phyloP scores from a whole-genome alignment of 2,113 vertebrate genomes.

The Agapornis roseicollis region DNA sequence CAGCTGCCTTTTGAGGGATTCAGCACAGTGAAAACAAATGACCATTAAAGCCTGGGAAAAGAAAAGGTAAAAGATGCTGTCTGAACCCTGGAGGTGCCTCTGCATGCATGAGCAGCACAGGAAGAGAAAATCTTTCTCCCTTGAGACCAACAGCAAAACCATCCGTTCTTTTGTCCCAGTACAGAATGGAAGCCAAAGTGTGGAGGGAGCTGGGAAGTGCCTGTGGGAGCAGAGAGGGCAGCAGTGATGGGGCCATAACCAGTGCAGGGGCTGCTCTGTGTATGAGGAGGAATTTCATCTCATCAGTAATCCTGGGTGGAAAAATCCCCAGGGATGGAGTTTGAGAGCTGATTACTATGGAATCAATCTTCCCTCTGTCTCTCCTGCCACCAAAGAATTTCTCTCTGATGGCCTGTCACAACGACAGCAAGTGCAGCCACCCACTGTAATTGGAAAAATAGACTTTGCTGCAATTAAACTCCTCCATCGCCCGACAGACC shows the following conservation, averaged over 20 bases:
- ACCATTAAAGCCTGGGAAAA: not conserved
- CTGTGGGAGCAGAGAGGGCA: not conserved
- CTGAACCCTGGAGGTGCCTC: not conserved
- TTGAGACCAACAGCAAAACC: not conserved
- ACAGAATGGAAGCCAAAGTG: not conserved
- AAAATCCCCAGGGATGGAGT: not conserved
- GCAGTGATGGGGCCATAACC: fast-evolving
- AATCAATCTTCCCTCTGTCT: constrained; percentile 7
- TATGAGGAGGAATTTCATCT: not conserved
- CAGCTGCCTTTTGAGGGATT: not conserved
- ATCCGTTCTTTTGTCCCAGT: not conserved
- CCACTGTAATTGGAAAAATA: constrained; percentile 49
- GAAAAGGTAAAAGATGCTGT: not conserved
- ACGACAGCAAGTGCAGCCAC: constrained; percentile 43
- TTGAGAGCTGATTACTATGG: not conserved
- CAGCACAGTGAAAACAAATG: not conserved
- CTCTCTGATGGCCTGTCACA: constrained; percentile 39
- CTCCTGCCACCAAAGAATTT: not conserved
- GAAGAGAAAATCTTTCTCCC: not conserved
- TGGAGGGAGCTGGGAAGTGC: not conserved
- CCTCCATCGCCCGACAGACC: not conserved
- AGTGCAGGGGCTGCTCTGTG: not conserved
- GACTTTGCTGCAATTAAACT: constrained; percentile 46
- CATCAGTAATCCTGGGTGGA: not conserved
- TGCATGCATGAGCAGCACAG: fast-evolving